Conservation (phyloP, 2,113 vertebrate genomes). For the Zootoca vivipara region DNA sequence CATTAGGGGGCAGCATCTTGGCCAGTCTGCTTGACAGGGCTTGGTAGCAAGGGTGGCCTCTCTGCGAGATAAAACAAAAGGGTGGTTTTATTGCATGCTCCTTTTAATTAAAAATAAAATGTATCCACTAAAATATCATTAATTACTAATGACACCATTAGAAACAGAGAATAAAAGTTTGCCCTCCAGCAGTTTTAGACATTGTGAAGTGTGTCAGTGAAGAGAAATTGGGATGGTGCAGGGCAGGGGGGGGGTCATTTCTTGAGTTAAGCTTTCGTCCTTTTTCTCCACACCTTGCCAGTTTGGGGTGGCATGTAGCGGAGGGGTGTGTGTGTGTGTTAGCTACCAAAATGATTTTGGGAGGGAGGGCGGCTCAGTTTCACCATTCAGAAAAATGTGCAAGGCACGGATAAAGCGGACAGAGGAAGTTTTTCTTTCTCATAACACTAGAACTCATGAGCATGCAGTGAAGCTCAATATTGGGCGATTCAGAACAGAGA, state of each 20-base stretch:
- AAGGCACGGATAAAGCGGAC: too few relatives aligned
- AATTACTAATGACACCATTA: slow-evolving; percentile 71
- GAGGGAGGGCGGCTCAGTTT: too few relatives aligned
- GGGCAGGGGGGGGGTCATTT: slow-evolving; percentile 34
- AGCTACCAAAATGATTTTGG: neutral
- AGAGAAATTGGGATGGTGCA: slow-evolving; percentile 24
- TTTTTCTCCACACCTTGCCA: neutral
- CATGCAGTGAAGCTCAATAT: too few relatives aligned
- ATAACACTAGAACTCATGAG: too few relatives aligned
- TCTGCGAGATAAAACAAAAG: neutral
- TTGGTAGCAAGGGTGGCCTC: neutral
- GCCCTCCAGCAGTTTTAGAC: neutral
- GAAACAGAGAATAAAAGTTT: slow-evolving; percentile 22
- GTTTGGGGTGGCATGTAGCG: neutral
- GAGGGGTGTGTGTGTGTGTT: neutral
- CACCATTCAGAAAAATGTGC: too few relatives aligned
- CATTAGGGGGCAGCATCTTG: rapidly evolving
- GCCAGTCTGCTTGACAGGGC: neutral
- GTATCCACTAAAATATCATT: slow-evolving; percentile 62
- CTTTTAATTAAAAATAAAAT: slow-evolving; percentile 64
- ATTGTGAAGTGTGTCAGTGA: neutral
- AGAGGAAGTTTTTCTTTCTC: too few relatives aligned
- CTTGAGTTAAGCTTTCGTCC: slow-evolving; percentile 33
- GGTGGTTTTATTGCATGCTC: neutral
- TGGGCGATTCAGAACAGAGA: too few relatives aligned